Conservation (phyloP, 2,888 invertebrate species). For the Ophion slaviceki region DNA sequence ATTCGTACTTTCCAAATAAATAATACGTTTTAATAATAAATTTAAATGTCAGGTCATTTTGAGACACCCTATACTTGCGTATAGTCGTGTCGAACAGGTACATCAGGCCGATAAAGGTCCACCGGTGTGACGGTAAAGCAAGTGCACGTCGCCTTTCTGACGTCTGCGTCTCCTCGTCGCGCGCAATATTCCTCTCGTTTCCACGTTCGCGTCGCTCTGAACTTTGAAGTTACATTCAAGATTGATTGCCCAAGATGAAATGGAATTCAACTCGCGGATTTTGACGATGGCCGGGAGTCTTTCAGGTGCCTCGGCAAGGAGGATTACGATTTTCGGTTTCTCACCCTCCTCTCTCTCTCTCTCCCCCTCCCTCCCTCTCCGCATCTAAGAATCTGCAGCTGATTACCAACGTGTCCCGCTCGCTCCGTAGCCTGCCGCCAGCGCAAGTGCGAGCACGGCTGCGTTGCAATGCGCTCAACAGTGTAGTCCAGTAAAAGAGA, state of each 20-base stretch:
- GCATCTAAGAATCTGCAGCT: not conserved
- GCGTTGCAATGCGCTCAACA: slow-evolving; percentile 26
- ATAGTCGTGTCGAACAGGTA: slow-evolving; percentile 31
- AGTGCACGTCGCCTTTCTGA: slow-evolving; percentile 13
- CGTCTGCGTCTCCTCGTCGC: not conserved
- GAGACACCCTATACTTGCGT: not conserved
- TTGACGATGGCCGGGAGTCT: slow-evolving; percentile 66
- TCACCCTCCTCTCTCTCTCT: not conserved
- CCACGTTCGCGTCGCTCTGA: slow-evolving; percentile 60
- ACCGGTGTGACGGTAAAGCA: slow-evolving; percentile 23
- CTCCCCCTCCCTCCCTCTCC: not conserved
- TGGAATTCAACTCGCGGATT: slow-evolving; percentile 74
- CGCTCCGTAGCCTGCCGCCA: slow-evolving; percentile 16
- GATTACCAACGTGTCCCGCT: slow-evolving; percentile 17
- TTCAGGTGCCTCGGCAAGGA: slow-evolving; percentile 12
- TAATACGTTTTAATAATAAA: no score
- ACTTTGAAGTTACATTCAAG: slow-evolving; percentile 79
- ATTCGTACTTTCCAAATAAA: no score
- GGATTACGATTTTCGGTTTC: slow-evolving; percentile 25
- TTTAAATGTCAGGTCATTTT: no score
- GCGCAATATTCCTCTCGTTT: slow-evolving; percentile 24
- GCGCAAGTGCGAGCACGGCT: slow-evolving; percentile 60
- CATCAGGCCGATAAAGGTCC: not conserved
- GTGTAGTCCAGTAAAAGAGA: not conserved
- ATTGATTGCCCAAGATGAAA: slow-evolving; percentile 79